These are phyloP conservation scores for Arbacia lixula DNA, from an alignment of 53 echinoderm and acorn worm species.

Conservation along the genomic window DNA sequence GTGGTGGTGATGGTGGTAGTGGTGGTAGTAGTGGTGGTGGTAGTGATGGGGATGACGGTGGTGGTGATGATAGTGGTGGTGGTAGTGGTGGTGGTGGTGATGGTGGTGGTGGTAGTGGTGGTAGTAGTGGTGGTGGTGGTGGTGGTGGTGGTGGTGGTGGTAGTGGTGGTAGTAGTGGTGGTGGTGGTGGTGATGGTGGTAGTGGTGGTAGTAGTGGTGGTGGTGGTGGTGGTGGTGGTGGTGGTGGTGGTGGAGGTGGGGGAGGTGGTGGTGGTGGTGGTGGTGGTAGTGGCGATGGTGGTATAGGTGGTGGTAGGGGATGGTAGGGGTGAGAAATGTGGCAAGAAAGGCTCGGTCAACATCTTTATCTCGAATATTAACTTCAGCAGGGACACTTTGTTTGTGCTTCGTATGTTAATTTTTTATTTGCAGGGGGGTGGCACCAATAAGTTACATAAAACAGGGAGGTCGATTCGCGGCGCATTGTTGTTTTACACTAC, in stretches of 20 bases:
- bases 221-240: constrained; percentile 3
- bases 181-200: background rate
- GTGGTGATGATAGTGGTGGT: background rate
- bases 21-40: too few species aligned
- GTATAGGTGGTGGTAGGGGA: too few species aligned
- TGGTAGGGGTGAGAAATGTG: too few species aligned
- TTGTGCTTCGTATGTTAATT: too few species aligned
- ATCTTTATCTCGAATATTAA: too few species aligned
- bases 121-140: constrained; percentile 8
- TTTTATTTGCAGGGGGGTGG: too few species aligned
- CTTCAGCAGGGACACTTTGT: too few species aligned
- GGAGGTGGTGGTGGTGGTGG: background rate
- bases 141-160: constrained; percentile 26
- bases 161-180: background rate
- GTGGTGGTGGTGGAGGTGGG: background rate
- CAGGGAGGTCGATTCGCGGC: too few species aligned
- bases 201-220: background rate
- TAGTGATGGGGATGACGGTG: background rate
- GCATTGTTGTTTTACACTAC: too few species aligned
- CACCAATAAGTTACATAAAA: too few species aligned
- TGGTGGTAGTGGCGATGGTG: too few species aligned
- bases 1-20: background rate
- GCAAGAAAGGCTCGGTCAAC: too few species aligned
- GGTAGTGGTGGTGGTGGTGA: constrained; percentile 20
- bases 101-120: constrained; percentile 15